Percentiles rank a stretch among this genome's conserved stretches.
Evolutionary conservation across 2,888 invertebrate species (phyloP).

Genomic region (Agrilus cyanescens): DNA sequence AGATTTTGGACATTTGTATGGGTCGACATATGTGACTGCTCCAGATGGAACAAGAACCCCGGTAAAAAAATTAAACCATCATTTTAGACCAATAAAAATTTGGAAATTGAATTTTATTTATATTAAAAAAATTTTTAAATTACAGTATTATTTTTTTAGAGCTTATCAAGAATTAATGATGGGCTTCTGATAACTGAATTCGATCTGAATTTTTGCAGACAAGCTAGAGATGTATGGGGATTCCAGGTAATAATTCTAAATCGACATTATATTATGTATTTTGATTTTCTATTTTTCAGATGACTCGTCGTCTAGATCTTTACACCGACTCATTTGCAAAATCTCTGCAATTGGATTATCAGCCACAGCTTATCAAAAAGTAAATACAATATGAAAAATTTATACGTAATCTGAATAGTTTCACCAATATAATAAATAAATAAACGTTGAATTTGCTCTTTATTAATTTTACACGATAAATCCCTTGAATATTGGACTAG

Average conservation of each 20-base stretch:
- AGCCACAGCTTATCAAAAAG: slow-evolving; percentile 61
- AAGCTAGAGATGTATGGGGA: slow-evolving; percentile 88
- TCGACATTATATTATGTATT: slow-evolving; percentile 3
- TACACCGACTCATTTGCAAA: slow-evolving; percentile 68
- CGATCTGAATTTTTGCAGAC: slow-evolving; percentile 89
- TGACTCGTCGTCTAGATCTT: slow-evolving; percentile 84
- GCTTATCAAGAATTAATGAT: slow-evolving; percentile 23
- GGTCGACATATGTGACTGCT: no score
- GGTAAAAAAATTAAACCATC: no score
- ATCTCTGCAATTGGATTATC: slow-evolving; percentile 59
- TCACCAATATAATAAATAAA: no score
- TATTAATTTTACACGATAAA: no score
- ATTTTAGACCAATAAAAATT: no score
- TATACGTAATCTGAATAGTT: no score
- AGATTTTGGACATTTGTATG: slow-evolving; percentile 4
- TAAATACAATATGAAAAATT: slow-evolving; percentile 16
- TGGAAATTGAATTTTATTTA: no score
- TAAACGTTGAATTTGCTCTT: no score
- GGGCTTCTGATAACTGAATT: slow-evolving; percentile 81
- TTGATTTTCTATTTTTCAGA: slow-evolving; percentile 37
- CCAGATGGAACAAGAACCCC: no score
- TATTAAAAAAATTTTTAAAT: no score
- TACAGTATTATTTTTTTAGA: slow-evolving; percentile 13
- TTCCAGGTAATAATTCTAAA: slow-evolving; percentile 51
- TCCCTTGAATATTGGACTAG: no score